Evolutionary conservation across 2,888 invertebrate genomes (phyloP).

Genomic region (Pharmacophagus antenor): DNA sequence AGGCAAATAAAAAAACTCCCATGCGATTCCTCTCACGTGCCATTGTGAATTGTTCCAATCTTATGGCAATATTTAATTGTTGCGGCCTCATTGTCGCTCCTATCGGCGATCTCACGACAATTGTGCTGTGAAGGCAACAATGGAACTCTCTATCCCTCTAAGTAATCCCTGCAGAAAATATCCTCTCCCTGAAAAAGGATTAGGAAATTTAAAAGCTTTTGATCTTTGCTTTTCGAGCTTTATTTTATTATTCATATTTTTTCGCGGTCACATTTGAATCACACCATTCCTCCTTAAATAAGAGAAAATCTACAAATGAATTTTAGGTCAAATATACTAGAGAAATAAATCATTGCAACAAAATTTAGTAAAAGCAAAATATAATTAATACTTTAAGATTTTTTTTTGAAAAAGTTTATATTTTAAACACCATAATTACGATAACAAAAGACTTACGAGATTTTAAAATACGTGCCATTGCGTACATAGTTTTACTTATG

Average conservation of each 20-base stretch:
- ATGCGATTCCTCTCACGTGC: conserved; percentile 73
- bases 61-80: conserved; percentile 68
- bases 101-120: conserved; percentile 66
- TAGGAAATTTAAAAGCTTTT: conserved; percentile 31
- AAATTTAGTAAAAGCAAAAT: too few species aligned
- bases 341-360: too few species aligned
- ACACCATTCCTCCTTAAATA: not conserved
- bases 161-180: conserved; percentile 40
- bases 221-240: conserved; percentile 9
- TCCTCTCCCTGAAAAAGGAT: conserved; percentile 31
- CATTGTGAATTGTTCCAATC: conserved; percentile 69
- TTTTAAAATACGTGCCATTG: not conserved
- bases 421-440: too few species aligned
- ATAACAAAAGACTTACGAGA: not conserved
- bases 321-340: too few species aligned
- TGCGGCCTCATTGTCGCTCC: conserved; percentile 63
- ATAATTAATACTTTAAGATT: too few species aligned
- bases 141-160: conserved; percentile 39
- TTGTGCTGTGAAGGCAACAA: conserved; percentile 42
- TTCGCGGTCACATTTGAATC: not conserved
- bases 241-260: conserved; percentile 27
- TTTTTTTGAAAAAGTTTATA: too few species aligned
- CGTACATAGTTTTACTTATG: conserved; percentile 11
- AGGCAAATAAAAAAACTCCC: conserved; percentile 56
- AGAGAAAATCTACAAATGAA: too few species aligned